Percentiles rank a stretch among this genome's conserved stretches.
Evolutionary conservation across 1,140 invertebrate species (phyloP).

Genomic region (Pentalonia nigronervosa): DNA sequence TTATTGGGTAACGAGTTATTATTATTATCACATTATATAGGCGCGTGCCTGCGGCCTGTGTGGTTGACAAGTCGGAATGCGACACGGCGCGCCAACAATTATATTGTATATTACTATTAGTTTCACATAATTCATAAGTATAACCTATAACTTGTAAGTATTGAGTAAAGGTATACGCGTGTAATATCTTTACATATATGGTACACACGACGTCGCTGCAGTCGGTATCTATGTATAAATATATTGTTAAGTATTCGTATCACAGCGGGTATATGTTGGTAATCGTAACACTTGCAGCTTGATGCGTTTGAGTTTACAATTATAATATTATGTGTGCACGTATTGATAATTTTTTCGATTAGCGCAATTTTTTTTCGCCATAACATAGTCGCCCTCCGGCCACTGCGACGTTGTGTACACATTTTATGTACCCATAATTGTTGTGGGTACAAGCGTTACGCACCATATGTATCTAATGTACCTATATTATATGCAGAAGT

Average conservation of each 20-base stretch:
- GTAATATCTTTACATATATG: background rate
- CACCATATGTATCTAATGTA: background rate
- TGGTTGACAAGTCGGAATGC: conserved; percentile 20
- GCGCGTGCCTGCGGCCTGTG: background rate
- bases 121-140: background rate
- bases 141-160: background rate
- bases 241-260: background rate
- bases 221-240: background rate
- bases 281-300: background rate
- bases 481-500: background rate
- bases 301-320: background rate
- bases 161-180: background rate
- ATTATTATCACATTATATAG: background rate
- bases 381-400: background rate
- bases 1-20: background rate
- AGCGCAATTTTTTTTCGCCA: background rate
- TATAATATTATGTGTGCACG: background rate
- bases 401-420: background rate
- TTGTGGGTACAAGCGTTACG: background rate
- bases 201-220: background rate
- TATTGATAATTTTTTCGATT: background rate
- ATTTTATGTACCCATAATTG: background rate
- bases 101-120: background rate
- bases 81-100: background rate
- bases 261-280: background rate